Percentiles rank a stretch among this genome's conserved stretches.
These are phyloP conservation scores for Drosophila falleni DNA, from an alignment of 2,888 invertebrate genomes.

Conservation along the genomic window DNA sequence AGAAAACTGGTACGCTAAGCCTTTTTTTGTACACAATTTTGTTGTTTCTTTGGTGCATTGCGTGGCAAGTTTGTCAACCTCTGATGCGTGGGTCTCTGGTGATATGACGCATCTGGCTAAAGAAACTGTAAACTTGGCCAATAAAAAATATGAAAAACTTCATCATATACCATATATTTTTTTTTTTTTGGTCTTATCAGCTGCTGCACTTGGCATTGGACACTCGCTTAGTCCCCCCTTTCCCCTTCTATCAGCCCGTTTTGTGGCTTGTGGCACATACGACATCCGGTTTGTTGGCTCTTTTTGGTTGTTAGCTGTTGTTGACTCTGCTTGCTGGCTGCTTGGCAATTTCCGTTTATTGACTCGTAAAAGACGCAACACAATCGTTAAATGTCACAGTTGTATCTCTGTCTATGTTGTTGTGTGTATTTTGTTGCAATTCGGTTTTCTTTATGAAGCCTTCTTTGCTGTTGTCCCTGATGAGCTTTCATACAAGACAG, in stretches of 20 bases:
- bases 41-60: constrained; percentile 45
- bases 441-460: constrained; percentile 36
- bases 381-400: constrained; percentile 60
- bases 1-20: constrained; percentile 60
- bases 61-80: constrained; percentile 76
- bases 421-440: constrained; percentile 44
- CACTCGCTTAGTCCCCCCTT: not conserved
- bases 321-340: constrained; percentile 11
- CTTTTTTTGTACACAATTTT: constrained; percentile 39
- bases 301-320: constrained; percentile 39
- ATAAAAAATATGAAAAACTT: constrained; percentile 48
- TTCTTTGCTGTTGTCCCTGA: constrained; percentile 24
- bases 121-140: constrained; percentile 44
- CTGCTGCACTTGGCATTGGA: constrained; percentile 73
- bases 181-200: constrained; percentile 45
- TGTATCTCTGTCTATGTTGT: constrained; percentile 3
- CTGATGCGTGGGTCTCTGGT: constrained; percentile 41
- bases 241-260: constrained; percentile 16
- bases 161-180: constrained; percentile 1
- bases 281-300: constrained; percentile 71
- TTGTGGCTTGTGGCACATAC: constrained; percentile 70
- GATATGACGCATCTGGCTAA: constrained; percentile 55
- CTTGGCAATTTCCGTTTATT: constrained; percentile 72
- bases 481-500: constrained; percentile 21
- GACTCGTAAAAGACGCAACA: constrained; percentile 60